phyloP scores from a whole-genome alignment of 2,797 vertebrate genomes.

The Anguilla pacifica region DNA sequence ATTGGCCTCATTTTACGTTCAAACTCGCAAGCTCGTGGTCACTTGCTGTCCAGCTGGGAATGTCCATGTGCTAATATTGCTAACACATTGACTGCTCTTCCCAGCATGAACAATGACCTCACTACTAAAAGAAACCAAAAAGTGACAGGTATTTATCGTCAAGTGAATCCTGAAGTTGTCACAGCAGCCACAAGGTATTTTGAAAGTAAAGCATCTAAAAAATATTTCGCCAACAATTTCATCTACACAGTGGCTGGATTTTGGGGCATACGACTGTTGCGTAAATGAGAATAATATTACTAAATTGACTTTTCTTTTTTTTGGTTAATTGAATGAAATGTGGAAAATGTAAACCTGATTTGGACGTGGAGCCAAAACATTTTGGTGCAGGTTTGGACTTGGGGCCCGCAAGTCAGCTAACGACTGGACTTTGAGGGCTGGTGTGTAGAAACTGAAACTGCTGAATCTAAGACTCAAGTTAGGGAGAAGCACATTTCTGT shows the following conservation, averaged over 20 bases:
- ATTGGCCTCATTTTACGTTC: not conserved
- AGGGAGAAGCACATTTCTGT: too few species aligned
- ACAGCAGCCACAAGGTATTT: not conserved
- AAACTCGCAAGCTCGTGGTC: not conserved
- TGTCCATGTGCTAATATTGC: not conserved
- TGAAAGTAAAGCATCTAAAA: not conserved
- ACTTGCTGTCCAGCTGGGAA: not conserved
- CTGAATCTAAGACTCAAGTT: too few species aligned
- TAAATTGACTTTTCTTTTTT: not conserved
- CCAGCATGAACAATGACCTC: not conserved
- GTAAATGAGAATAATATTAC: not conserved
- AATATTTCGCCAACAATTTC: not conserved
- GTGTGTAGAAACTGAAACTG: too few species aligned
- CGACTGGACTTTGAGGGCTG: too few species aligned
- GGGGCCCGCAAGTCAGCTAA: too few species aligned
- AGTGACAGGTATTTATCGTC: not conserved
- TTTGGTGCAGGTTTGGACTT: not conserved
- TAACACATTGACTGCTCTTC: not conserved
- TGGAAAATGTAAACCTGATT: not conserved
- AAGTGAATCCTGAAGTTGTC: not conserved
- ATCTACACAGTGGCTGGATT: not conserved
- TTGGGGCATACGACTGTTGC: not conserved
- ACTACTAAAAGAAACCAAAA: not conserved
- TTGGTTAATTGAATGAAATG: constrained; percentile 28
- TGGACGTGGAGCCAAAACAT: not conserved